Conservation (phyloP, 2,113 vertebrate genomes). For the Naja naja region DNA sequence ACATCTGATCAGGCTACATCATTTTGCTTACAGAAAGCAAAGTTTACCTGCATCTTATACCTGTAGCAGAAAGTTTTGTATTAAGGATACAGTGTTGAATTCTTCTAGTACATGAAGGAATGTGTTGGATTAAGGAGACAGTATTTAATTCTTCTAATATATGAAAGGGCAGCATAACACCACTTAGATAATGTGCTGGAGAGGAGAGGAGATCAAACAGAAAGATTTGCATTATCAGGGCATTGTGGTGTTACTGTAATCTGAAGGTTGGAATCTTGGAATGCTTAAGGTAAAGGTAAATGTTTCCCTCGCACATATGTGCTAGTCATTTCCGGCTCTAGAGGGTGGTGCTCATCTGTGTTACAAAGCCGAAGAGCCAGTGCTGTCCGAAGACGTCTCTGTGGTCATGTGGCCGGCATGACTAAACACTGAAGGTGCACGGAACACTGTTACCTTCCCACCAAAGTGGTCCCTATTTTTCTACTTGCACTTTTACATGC, state of each 20-base stretch:
- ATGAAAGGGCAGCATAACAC: background rate
- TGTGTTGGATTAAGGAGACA: background rate
- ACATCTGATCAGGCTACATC: background rate
- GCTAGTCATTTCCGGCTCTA: no score
- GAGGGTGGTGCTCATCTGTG: no score
- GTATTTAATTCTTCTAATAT: background rate
- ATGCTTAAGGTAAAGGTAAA: background rate
- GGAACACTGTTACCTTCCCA: no score
- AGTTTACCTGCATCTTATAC: background rate
- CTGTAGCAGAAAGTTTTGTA: background rate
- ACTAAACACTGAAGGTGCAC: no score
- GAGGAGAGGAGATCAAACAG: background rate
- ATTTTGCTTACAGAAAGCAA: background rate
- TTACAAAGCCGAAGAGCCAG: no score
- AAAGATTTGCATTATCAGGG: background rate
- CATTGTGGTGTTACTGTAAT: background rate
- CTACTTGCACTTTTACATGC: no score
- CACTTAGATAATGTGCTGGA: background rate
- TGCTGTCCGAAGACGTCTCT: no score
- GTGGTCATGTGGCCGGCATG: no score
- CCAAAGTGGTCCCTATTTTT: no score
- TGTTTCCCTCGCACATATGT: no score
- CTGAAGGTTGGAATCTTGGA: background rate
- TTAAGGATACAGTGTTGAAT: background rate
- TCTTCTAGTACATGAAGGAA: background rate